Evolutionary conservation across 2,797 vertebrate species (phyloP).

Genomic region (Limosa lapponica): DNA sequence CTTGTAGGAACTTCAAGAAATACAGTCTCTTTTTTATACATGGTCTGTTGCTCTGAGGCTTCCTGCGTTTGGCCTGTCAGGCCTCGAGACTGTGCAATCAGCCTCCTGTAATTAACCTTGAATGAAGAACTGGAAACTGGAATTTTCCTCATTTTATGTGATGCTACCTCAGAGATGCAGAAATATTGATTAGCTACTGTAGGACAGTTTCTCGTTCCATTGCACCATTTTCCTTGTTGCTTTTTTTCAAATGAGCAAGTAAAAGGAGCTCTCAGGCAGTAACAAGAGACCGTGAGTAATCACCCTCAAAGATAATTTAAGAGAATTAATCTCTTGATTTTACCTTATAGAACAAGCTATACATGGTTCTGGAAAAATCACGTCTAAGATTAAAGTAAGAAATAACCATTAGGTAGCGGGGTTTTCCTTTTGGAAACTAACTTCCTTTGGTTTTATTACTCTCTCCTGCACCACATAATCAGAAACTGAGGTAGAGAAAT

Average conservation of each 20-base stretch:
- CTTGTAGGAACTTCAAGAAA: not conserved
- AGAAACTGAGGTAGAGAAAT: slow-evolving; percentile 49
- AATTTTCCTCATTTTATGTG: not conserved
- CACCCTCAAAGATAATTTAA: not conserved
- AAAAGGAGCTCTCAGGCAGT: not conserved
- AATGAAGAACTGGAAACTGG: not conserved
- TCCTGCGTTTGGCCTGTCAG: not conserved
- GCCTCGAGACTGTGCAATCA: not conserved
- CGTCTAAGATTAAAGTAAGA: not conserved
- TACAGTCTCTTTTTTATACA: not conserved
- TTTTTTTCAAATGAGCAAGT: not conserved
- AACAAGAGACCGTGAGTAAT: not conserved
- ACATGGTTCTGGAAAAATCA: not conserved
- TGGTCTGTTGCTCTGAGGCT: not conserved
- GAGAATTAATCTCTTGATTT: not conserved
- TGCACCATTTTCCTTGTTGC: not conserved
- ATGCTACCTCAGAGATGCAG: not conserved
- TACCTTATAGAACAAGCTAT: not conserved
- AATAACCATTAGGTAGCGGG: not conserved
- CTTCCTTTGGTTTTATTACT: slow-evolving; percentile 12
- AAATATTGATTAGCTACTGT: not conserved
- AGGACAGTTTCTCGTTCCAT: not conserved
- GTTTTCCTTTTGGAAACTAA: not conserved
- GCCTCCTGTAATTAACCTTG: not conserved
- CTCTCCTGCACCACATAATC: slow-evolving; percentile 6